phyloP scores from a whole-genome alignment of 2,888 invertebrate genomes.

The Eueremaeus valkanovi region DNA sequence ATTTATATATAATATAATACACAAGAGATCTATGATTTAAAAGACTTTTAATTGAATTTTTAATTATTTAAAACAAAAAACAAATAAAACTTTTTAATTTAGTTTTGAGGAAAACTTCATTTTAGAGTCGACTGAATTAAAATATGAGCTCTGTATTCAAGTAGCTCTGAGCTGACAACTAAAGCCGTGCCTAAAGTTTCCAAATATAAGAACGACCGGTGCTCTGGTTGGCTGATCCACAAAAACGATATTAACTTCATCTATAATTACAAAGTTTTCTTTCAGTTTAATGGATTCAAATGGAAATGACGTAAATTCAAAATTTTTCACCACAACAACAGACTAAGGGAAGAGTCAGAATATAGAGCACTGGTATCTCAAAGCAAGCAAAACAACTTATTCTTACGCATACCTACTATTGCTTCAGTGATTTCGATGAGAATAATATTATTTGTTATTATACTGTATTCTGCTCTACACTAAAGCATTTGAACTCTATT shows the following conservation, averaged over 20 bases:
- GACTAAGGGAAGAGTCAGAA: no score
- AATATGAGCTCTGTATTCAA: not conserved
- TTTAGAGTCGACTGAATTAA: not conserved
- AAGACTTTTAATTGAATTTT: not conserved
- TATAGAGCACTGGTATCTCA: no score
- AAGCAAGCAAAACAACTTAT: no score
- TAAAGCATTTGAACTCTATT: no score
- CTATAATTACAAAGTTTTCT: slow-evolving; percentile 20
- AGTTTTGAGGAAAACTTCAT: not conserved
- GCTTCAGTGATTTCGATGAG: no score
- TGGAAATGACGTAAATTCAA: not conserved
- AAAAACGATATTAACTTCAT: slow-evolving; percentile 20
- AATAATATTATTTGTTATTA: no score
- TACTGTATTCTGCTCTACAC: no score
- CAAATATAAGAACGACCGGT: slow-evolving; percentile 25
- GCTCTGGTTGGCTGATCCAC: slow-evolving; percentile 25
- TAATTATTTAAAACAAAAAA: not conserved
- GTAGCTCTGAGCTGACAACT: not conserved
- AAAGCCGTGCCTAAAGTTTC: not conserved
- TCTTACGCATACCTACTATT: no score
- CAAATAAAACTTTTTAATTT: not conserved
- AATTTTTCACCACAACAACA: not conserved
- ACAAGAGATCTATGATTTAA: not conserved
- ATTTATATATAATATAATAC: not conserved
- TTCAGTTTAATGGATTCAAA: not conserved